Base-by-base conservation (phyloP, 2,113 vertebrate species). In the Seriola aureovittata region DNA sequence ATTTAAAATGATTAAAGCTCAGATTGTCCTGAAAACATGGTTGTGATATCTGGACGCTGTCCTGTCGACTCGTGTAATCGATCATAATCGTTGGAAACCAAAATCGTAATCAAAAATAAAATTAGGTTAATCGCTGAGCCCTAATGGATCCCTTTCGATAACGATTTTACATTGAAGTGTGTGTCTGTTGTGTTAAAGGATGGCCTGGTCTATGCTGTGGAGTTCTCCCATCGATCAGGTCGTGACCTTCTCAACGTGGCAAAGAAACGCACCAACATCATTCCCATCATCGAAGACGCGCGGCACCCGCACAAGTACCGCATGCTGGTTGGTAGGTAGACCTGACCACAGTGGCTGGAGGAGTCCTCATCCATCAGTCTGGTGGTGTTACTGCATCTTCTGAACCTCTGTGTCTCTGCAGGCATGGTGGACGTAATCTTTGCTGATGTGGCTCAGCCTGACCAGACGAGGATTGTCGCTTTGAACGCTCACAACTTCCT, bases 381-480 rank as follows among this genome's bases (percentile, higher is more conserved):
- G 42, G 46, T 16, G 14, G 14, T 16, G 46, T 5, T 2, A 4
- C 14, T 17, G 46, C 17, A 17, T 4, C 4, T 16, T 16, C 14
- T 48, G 16, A 48, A 38, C 38, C 40, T 42, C 40, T 10, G 40
- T 42, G 46, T 21, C 14, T 80, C 40, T 69, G 0, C n/a, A 98
- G 97, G 97, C 1, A 99, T 98, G 97, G 97, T 99, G 69, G 97
- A 98, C n/a, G 97, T 99, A 9, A 97, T 99, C 59, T 98, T 99
- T 59, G 97, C 97, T 0, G 97, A 98, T 0, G 97, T 99, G 34
- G 97, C 97, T 21, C 97, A 99, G 92, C 97, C 97, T 7, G 97
- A 99, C 92, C 97, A 98, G 93, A 97, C 97, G 0, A 96, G 97
- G 57, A 99, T 99, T 2, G 97, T 99, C 2, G 97, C 97, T 29